Evolutionary conservation across 2,888 invertebrate species (phyloP), one percentile per base, ranked within the genome.

Genomic region (Suillia variegata): DNA sequence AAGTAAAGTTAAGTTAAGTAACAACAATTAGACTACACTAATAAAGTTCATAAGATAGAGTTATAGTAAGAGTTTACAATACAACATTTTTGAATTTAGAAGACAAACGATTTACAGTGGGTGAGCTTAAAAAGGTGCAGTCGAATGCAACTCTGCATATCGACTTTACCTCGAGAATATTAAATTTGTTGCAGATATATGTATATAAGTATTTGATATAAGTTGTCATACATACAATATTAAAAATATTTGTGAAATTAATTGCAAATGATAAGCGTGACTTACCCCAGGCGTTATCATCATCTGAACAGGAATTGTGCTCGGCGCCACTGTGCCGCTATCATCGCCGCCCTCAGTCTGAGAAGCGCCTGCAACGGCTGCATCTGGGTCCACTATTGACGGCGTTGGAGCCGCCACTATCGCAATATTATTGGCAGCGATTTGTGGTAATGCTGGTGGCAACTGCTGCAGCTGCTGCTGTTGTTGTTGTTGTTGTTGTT

Each of bases 231-330:
- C n/a, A n/a, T n/a, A n/a, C n/a, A n/a, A n/a, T n/a, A n/a, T n/a
- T n/a, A n/a, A n/a, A n/a, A n/a, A n/a, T n/a, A n/a, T n/a, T n/a
- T n/a, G n/a, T n/a, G n/a, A n/a, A n/a, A n/a, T n/a, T n/a, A n/a
- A n/a, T n/a, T n/a, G n/a, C n/a, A n/a, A n/a, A n/a, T n/a, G n/a
- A n/a, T n/a, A n/a, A n/a, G n/a, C n/a, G n/a, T n/a, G 63, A 80
- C 82, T 78, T 79, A 82, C 82, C 81, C 81, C 81, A 64, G 82
- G 82, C 62, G 82, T 81, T 53, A 80, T 82, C 82, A 82, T 82
- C 82, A 82, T 82, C 70, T 81, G 80, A 33, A 77, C 75, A 55
- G 80, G 80, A 63, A 76, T 50, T 61, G 70, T 64, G 51, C 71
- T 69, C n/a, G 67, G 67, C 10, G 68, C 65, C 13, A 68, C 55